Conservation (phyloP, 2,797 vertebrate genomes). For the Poecilia wingei region DNA sequence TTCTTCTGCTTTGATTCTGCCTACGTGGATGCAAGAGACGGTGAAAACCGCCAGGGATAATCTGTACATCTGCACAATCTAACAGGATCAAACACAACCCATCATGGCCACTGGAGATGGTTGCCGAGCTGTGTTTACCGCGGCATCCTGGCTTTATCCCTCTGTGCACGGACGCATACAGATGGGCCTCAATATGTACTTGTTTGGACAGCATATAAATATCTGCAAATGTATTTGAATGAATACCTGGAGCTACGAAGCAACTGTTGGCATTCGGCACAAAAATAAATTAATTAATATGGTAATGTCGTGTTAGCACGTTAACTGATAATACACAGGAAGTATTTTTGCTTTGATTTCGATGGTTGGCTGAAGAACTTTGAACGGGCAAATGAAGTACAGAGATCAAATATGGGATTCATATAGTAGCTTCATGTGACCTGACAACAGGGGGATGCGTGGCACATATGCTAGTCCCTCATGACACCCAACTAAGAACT, state of each 20-base stretch:
- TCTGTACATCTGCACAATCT: constrained; percentile 57
- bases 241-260: constrained; percentile 42
- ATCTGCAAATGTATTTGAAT: constrained; percentile 58
- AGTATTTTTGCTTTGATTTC: constrained; percentile 64
- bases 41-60: constrained; percentile 32
- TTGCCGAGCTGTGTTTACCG: constrained; percentile 60
- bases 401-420: constrained; percentile 56
- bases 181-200: constrained; percentile 66
- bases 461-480: background rate
- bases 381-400: constrained; percentile 53
- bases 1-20: constrained; percentile 29
- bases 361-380: constrained; percentile 65
- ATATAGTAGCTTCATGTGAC: constrained; percentile 28
- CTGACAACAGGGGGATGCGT: constrained; percentile 22
- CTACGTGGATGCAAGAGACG: constrained; percentile 25
- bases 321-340: constrained; percentile 61
- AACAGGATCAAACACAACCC: constrained; percentile 62
- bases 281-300: constrained; percentile 75
- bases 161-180: constrained; percentile 57
- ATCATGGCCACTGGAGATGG: constrained; percentile 54
- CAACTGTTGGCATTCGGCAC: constrained; percentile 58
- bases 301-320: constrained; percentile 60
- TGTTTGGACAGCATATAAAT: constrained; percentile 63
- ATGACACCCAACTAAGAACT: background rate
- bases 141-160: constrained; percentile 40